These are phyloP conservation scores for Xylota sylvarum DNA, from an alignment of 2,888 invertebrate genomes.

Conservation along the genomic window DNA sequence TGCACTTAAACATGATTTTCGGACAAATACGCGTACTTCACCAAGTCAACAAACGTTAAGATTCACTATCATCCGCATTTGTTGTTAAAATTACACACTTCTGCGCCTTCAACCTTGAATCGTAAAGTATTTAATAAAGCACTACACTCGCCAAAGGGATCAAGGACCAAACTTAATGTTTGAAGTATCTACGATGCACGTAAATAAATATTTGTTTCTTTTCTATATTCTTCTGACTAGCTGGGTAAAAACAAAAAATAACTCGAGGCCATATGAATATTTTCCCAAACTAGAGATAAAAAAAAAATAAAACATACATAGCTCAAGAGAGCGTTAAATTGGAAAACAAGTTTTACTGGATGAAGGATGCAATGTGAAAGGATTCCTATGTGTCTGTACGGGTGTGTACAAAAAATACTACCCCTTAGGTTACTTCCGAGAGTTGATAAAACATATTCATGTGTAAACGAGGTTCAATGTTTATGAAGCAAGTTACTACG, in stretches of 20 bases:
- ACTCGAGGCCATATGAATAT: constrained; percentile 12
- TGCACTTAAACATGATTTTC: too few species aligned
- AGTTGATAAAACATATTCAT: neutral
- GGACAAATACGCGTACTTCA: too few species aligned
- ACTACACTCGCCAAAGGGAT: neutral
- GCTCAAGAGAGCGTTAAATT: constrained; percentile 37
- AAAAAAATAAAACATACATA: neutral
- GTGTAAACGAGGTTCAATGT: neutral
- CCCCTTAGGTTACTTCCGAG: neutral
- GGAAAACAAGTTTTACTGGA: constrained; percentile 20
- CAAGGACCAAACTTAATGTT: neutral
- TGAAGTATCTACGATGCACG: neutral
- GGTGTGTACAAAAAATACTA: neutral
- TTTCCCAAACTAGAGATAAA: neutral
- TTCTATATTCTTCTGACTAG: neutral
- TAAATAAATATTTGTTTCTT: neutral
- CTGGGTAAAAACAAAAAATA: neutral
- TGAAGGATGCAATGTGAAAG: constrained; percentile 2
- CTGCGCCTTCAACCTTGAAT: neutral
- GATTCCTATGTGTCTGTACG: neutral
- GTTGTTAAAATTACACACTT: neutral
- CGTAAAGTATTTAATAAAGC: neutral
- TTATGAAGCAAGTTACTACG: neutral
- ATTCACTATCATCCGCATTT: too few species aligned
- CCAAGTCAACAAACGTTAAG: too few species aligned